A percentile compares a stretch with the other conserved stretches of the same genome.
Evolutionary conservation across 2,888 invertebrate genomes (phyloP).

Genomic region (Smittia aterrima): DNA sequence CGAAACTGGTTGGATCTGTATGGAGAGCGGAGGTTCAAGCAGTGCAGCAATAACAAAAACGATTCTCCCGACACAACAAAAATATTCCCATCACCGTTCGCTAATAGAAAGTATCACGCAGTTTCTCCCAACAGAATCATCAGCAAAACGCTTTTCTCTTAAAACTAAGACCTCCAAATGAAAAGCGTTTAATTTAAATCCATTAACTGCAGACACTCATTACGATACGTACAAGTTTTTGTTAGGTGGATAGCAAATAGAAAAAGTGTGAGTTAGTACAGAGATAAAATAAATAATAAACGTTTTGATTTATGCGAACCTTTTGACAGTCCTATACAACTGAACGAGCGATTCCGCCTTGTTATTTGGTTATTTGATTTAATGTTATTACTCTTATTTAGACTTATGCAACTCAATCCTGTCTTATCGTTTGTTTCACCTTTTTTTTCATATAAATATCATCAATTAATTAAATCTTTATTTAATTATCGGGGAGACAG

Average conservation of each 20-base stretch:
- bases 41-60: neutral
- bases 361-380: conserved; percentile 41
- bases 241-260: neutral
- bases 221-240: neutral
- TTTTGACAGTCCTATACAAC: conserved; percentile 45
- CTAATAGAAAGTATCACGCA: neutral
- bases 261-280: neutral
- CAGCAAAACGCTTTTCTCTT: no score
- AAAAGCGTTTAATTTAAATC: neutral
- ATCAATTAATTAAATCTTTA: no score
- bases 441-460: no score
- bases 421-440: conserved; percentile 30
- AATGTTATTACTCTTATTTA: conserved; percentile 28
- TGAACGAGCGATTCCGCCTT: conserved; percentile 44
- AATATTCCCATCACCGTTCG: neutral
- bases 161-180: no score
- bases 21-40: neutral
- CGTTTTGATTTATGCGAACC: conserved; percentile 43
- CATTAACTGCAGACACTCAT: neutral
- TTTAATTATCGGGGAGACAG: no score
- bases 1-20: neutral
- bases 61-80: neutral
- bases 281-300: conserved; percentile 12
- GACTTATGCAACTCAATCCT: conserved; percentile 39
- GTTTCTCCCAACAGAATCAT: no score